phyloP scores from a whole-genome alignment of 2,113 vertebrate species.

The Podarcis cretensis region DNA sequence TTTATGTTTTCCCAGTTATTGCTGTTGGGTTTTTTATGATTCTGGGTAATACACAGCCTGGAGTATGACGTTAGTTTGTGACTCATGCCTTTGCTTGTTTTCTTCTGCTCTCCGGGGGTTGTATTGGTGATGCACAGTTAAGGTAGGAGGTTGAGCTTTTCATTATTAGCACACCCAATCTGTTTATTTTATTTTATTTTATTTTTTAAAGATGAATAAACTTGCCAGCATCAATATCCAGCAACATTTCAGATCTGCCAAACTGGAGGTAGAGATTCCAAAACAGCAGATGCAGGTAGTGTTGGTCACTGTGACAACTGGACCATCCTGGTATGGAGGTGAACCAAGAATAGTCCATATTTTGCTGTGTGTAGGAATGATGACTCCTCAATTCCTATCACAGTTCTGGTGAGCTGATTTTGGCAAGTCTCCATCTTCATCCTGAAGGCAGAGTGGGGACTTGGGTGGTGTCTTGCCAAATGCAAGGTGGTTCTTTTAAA shows the following conservation, averaged over 20 bases:
- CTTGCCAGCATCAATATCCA: conserved; percentile 49
- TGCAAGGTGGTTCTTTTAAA: too few species aligned
- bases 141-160: conserved; percentile 71
- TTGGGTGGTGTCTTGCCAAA: too few species aligned
- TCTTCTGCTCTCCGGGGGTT: conserved; percentile 47
- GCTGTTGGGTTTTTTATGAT: background rate
- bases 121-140: conserved; percentile 55
- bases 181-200: conserved; percentile 68
- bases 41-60: background rate
- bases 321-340: conserved; percentile 34
- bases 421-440: background rate
- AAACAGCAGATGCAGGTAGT: conserved; percentile 72
- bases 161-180: conserved; percentile 56
- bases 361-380: background rate
- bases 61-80: conserved; percentile 59
- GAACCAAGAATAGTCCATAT: background rate
- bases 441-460: too few species aligned
- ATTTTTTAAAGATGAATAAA: conserved; percentile 55
- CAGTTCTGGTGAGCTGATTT: background rate
- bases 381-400: background rate
- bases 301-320: conserved; percentile 72
- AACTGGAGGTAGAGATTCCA: conserved; percentile 62
- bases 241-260: conserved; percentile 55
- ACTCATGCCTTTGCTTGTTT: conserved; percentile 72
- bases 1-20: background rate